These are phyloP conservation scores for Cryptomyrus ogoouensis DNA, from an alignment of 2,113 vertebrate genomes.

Conservation along the genomic window DNA sequence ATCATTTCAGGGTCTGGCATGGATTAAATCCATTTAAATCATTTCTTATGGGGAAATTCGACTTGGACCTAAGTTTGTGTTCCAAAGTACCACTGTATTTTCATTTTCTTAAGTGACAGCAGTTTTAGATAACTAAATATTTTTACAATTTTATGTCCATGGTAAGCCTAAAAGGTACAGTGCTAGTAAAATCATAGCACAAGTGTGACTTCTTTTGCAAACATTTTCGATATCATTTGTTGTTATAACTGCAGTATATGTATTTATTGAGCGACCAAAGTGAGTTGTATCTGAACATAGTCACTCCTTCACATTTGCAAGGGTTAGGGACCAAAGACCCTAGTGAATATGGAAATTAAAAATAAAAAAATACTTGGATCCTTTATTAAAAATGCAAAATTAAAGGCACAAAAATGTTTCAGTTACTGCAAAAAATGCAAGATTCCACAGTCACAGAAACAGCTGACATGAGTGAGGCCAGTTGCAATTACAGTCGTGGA, in stretches of 20 bases:
- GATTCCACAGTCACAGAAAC: background rate
- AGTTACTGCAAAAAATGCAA: background rate
- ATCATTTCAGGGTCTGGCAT: too few species aligned
- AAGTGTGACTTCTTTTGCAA: background rate
- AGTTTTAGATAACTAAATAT: background rate
- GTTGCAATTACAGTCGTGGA: background rate
- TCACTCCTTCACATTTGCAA: background rate
- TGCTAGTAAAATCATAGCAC: background rate
- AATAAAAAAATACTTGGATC: background rate
- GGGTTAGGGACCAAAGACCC: background rate
- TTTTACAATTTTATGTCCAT: background rate
- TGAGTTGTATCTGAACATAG: background rate
- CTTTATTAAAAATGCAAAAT: background rate
- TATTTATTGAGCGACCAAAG: background rate
- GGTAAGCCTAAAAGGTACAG: background rate
- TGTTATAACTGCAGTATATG: background rate
- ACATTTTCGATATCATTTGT: background rate
- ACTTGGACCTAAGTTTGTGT: too few species aligned
- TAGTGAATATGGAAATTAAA: background rate
- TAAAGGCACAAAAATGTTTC: background rate
- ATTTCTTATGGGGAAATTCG: too few species aligned
- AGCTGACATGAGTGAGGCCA: background rate
- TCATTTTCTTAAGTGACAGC: background rate
- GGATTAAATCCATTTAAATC: too few species aligned
- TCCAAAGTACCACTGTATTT: background rate